Evolutionary conservation across 23 tunicate species (phyloP).

Genomic region (Ascidia mentula): DNA sequence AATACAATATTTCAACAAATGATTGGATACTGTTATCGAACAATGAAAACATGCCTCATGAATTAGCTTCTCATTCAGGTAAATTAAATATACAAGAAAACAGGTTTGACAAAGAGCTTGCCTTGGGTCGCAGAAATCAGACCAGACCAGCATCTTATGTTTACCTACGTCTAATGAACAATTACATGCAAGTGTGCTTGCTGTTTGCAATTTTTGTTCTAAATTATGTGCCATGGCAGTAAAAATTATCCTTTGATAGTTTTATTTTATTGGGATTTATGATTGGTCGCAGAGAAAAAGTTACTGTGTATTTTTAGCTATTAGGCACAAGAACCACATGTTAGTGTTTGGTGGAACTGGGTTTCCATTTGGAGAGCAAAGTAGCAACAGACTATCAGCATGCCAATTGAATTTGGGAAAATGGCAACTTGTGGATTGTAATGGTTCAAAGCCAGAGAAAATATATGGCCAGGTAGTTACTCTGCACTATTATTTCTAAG

Average conservation of each 20-base stretch:
- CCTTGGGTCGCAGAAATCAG: no score
- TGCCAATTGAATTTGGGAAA: constrained; percentile 40
- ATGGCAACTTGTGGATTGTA: constrained; percentile 41
- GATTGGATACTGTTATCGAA: constrained; percentile 29
- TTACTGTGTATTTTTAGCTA: constrained; percentile 25
- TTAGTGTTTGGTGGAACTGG: constrained; percentile 77
- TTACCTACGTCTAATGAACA: no score
- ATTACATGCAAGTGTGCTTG: no score
- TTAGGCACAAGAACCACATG: constrained; percentile 23
- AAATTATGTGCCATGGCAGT: no score
- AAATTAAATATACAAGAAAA: no score
- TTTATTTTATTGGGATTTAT: no score
- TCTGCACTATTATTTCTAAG: no score
- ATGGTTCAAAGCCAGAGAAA: constrained; percentile 58
- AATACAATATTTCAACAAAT: constrained; percentile 48
- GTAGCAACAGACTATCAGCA: constrained; percentile 60
- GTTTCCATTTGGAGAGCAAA: constrained; percentile 63
- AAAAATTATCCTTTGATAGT: no score
- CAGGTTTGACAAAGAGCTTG: no score
- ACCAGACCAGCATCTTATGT: no score
- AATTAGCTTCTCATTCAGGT: constrained; percentile 84
- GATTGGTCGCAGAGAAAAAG: no score
- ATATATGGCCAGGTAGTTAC: constrained; percentile 70
- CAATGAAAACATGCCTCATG: constrained; percentile 61
- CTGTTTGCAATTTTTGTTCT: no score